A percentile compares a stretch with the other conserved stretches of the same genome.
phyloP scores from a whole-genome alignment of 1,140 invertebrate species.

The Hycleus cichorii region DNA sequence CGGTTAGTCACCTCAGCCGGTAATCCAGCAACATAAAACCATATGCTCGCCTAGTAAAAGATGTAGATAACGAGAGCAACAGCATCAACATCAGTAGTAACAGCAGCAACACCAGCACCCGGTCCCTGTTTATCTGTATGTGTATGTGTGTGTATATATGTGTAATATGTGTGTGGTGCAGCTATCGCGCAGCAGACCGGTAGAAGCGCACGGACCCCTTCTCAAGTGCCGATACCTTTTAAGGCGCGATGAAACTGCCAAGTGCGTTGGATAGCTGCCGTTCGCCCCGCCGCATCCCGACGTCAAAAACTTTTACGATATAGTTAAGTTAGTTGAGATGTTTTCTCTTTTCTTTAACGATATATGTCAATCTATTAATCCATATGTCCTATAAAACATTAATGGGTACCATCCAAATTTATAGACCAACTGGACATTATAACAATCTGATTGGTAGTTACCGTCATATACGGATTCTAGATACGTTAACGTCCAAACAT shows the following conservation, averaged over 20 bases:
- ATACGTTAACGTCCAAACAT: too few species aligned
- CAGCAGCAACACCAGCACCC: neutral
- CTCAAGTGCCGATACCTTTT: constrained; percentile 38
- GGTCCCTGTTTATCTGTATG: neutral
- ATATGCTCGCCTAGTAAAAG: constrained; percentile 7
- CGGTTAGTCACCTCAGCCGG: constrained; percentile 23
- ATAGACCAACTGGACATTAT: too few species aligned
- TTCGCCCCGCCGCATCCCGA: constrained; percentile 4
- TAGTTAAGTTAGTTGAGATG: too few species aligned
- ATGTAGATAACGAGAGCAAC: constrained; percentile 3
- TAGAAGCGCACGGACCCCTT: constrained; percentile 27
- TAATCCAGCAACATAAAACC: constrained; percentile 19
- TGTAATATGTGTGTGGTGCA: neutral
- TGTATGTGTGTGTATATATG: neutral
- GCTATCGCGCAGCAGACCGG: constrained; percentile 7
- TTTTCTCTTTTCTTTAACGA: too few species aligned
- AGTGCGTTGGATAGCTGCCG: constrained; percentile 33
- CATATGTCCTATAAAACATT: too few species aligned
- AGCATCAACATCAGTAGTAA: too few species aligned
- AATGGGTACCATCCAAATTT: too few species aligned
- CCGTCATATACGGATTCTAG: too few species aligned
- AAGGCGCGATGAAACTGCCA: constrained; percentile 35
- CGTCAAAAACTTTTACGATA: too few species aligned
- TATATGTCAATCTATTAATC: too few species aligned
- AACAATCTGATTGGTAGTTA: too few species aligned